phyloP scores from a whole-genome alignment of 1,140 invertebrate genomes.

The Lucilia sericata region DNA sequence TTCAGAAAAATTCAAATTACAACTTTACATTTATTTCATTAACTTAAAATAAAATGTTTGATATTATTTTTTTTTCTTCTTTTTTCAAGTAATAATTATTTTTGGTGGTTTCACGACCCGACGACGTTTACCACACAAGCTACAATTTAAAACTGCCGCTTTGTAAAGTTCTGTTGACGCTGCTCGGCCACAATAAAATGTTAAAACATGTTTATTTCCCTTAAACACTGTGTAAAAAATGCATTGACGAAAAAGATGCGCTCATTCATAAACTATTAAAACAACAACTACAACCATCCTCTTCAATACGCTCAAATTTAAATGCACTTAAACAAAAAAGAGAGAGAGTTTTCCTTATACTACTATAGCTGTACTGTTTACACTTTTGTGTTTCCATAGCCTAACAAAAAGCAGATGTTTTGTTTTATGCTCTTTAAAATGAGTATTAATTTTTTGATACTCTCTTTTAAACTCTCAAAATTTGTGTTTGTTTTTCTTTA shows the following conservation, averaged over 20 bases:
- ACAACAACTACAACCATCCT: not conserved
- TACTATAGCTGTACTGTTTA: not conserved
- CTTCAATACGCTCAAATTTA: not conserved
- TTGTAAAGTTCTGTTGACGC: constrained; percentile 42
- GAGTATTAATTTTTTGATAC: not conserved
- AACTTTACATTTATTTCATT: constrained; percentile 25
- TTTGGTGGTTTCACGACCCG: constrained; percentile 43
- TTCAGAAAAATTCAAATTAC: not conserved
- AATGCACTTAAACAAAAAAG: not conserved
- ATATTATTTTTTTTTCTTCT: constrained; percentile 44
- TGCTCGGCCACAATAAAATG: constrained; percentile 44
- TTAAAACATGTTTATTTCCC: constrained; percentile 34
- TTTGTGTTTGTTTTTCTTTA: not conserved
- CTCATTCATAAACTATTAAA: constrained; percentile 33
- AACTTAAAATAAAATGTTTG: constrained; percentile 22
- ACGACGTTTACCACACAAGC: constrained; percentile 48
- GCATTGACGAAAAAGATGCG: constrained; percentile 33
- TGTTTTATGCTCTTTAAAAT: not conserved
- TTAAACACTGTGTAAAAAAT: not conserved
- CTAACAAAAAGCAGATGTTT: not conserved
- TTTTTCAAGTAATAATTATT: not conserved
- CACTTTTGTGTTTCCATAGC: not conserved
- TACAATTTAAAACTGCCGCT: constrained; percentile 50
- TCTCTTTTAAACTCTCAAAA: not conserved
- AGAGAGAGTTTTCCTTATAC: not conserved